Evolutionary conservation across 2,888 invertebrate genomes (phyloP).

Genomic region (Tachina fera): DNA sequence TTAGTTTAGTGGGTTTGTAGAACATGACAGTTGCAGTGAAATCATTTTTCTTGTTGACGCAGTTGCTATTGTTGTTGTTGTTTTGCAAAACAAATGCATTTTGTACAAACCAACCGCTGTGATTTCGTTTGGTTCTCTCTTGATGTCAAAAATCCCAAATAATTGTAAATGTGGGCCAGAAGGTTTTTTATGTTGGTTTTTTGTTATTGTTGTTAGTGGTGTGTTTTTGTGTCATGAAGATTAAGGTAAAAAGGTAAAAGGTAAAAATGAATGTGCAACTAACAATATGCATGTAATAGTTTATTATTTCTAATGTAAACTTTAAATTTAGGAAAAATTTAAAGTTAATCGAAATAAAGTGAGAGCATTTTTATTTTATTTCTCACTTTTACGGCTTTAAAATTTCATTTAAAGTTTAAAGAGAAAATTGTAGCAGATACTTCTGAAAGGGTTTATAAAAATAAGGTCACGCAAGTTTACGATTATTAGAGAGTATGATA

Average conservation of each 20-base stretch:
- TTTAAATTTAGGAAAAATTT: neutral
- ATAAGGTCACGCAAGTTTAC: too few species aligned
- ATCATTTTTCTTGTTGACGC: conserved; percentile 68
- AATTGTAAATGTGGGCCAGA: conserved; percentile 69
- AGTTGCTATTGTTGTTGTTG: conserved; percentile 37
- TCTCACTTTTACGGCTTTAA: too few species aligned
- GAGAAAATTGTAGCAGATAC: too few species aligned
- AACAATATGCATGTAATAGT: neutral
- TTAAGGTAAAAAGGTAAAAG: conserved; percentile 69
- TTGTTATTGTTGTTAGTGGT: conserved; percentile 33
- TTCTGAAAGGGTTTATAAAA: too few species aligned
- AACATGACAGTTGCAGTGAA: conserved; percentile 81
- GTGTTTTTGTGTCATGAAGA: conserved; percentile 60
- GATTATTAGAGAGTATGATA: too few species aligned
- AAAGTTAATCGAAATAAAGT: neutral
- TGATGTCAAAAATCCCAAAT: conserved; percentile 71
- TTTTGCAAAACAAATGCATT: conserved; percentile 68
- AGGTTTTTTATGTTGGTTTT: conserved; percentile 50
- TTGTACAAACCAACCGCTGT: conserved; percentile 67
- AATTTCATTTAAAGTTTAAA: too few species aligned
- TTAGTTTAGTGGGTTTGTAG: conserved; percentile 82
- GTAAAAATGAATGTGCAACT: conserved; percentile 51
- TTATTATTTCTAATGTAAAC: neutral
- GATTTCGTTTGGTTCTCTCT: conserved; percentile 69
- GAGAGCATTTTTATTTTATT: neutral